Base-by-base conservation (phyloP, 2,888 invertebrate species). In the Leucania comma region DNA sequence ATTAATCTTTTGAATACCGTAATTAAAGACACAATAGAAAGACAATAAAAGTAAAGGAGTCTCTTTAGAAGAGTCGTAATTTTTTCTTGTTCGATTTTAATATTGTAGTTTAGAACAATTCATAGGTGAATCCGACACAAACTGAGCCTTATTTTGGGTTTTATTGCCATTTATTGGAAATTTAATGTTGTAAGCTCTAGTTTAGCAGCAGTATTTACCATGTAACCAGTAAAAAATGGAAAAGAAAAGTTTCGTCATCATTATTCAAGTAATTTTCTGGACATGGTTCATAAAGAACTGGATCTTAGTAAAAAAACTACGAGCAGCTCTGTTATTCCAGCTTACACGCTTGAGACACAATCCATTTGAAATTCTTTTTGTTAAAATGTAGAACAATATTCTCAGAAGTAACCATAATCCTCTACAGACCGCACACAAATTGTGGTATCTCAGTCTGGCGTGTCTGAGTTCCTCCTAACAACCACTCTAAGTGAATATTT, bases 401-500 rank as follows among this genome's bases (percentile, higher is more conserved):
- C 35, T 12, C 12, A 32, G 12, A 53, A 38, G 57, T 58, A 50
- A 56, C 56, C 9, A 61, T 57, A 53, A 50, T 60, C 53, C 20
- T 22, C 17, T 29, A 61, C 24, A 64, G 46, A 46, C 56, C 50
- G 24, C 29, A 48, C 4, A 53, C 63, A 66, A 77, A 79, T 60
- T 66, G 62, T 63, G n/a, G 35, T 57, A 12, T 62, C 60, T 61
- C 20, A 46, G 58, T 68, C 72, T 32, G 38, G 35, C 60, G 50
- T 57, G 35, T 72, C 56, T 70, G 64, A 72, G 42, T 65, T 59
- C 38, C 57, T 50, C 48, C 51, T 67, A 57, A 79, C 35, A 54
- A 42, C 53, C 69, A 56, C 63, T 69, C 60, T 58, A 53, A 66
- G 80, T 72, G 72, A 84, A 83, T 82, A 83, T 82, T 78, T 79